Evolutionary conservation across 2,113 vertebrate genomes (phyloP).

Genomic region (Eretmochelys imbricata): DNA sequence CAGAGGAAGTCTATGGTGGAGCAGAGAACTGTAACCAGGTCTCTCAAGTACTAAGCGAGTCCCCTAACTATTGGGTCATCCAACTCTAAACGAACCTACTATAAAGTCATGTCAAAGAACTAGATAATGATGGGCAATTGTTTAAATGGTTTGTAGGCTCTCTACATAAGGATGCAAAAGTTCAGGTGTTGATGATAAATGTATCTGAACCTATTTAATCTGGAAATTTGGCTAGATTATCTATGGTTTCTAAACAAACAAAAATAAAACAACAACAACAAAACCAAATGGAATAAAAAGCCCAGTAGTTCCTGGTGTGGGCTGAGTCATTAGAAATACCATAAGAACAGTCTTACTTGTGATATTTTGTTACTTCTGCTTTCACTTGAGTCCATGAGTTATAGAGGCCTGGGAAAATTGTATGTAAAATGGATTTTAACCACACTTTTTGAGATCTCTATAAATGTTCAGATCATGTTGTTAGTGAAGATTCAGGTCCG

Average conservation of each 20-base stretch:
- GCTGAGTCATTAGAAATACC: background rate
- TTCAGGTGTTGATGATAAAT: background rate
- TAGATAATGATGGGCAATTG: background rate
- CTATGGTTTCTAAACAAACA: background rate
- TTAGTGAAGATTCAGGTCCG: background rate
- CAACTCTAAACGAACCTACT: background rate
- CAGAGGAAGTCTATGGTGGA: background rate
- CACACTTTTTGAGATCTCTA: background rate
- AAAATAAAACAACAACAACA: background rate
- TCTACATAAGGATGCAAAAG: background rate
- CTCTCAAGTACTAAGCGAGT: background rate
- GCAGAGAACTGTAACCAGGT: background rate
- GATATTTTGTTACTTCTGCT: background rate
- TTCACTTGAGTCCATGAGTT: background rate
- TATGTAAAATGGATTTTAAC: background rate
- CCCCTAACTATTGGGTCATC: background rate
- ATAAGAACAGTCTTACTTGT: background rate
- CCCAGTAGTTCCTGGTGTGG: background rate
- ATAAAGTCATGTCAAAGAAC: background rate
- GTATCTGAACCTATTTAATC: background rate
- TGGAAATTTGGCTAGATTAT: background rate
- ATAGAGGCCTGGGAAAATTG: background rate
- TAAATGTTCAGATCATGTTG: background rate
- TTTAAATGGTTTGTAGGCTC: background rate
- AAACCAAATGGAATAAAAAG: background rate